phyloP scores from a whole-genome alignment of 1,140 invertebrate species.

The Caenorhabditis tropicalis region DNA sequence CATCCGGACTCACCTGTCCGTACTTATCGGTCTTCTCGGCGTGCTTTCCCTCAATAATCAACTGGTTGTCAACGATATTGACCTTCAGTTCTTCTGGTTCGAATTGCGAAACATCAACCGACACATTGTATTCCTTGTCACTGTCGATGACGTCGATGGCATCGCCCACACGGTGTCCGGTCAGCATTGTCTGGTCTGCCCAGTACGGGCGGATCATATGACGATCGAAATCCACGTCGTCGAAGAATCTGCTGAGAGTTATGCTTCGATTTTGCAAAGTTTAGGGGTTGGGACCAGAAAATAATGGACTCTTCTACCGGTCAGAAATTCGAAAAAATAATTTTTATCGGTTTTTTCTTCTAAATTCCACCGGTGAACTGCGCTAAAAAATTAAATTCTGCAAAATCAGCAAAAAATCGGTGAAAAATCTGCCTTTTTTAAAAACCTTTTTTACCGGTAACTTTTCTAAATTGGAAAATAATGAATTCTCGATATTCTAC shows the following conservation, averaged over 20 bases:
- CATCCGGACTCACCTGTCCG: constrained; percentile 49
- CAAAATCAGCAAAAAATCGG: no score
- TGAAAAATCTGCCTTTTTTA: no score
- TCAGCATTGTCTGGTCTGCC: constrained; percentile 59
- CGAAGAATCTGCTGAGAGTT: constrained; percentile 57
- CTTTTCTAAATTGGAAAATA: no score
- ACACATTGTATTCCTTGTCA: constrained; percentile 57
- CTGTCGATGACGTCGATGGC: constrained; percentile 59
- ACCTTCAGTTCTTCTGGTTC: constrained; percentile 64
- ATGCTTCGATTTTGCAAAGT: background rate
- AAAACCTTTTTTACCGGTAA: no score
- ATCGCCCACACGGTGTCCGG: constrained; percentile 58
- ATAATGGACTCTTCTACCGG: no score
- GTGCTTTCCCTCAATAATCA: constrained; percentile 64
- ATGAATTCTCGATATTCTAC: no score
- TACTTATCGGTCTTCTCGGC: constrained; percentile 63
- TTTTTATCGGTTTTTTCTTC: no score
- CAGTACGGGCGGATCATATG: constrained; percentile 61
- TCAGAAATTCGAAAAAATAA: no score
- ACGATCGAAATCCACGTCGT: constrained; percentile 63
- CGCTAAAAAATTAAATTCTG: no score
- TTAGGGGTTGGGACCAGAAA: background rate
- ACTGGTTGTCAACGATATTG: constrained; percentile 62
- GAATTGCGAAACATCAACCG: constrained; percentile 63
- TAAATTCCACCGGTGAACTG: no score